phyloP scores from a whole-genome alignment of 2,113 vertebrate genomes.

The Promerops cafer region DNA sequence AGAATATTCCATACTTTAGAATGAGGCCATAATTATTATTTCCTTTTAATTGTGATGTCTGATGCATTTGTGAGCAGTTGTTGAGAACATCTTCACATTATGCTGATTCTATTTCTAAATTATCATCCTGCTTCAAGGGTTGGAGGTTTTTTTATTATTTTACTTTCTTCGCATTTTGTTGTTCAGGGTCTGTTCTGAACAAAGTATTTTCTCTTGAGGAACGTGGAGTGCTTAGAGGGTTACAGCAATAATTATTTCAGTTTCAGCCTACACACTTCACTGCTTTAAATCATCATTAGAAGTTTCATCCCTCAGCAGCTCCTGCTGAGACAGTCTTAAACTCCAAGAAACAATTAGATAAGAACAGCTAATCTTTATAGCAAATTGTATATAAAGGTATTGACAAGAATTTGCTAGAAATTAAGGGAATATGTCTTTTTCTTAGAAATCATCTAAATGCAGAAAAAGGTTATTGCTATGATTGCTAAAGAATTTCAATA shows the following conservation, averaged over 20 bases:
- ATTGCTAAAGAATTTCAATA: background rate
- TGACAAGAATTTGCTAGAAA: slow-evolving; percentile 19
- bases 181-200: slow-evolving; percentile 47
- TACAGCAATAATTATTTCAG: slow-evolving; percentile 64
- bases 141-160: slow-evolving; percentile 1
- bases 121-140: slow-evolving; percentile 30
- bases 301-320: slow-evolving; percentile 62
- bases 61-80: slow-evolving; percentile 55
- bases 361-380: slow-evolving; percentile 37
- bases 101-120: slow-evolving; percentile 37
- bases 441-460: background rate
- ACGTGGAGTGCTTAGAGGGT: slow-evolving; percentile 59
- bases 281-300: slow-evolving; percentile 67
- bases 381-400: background rate
- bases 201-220: slow-evolving; percentile 62
- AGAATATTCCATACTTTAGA: slow-evolving; percentile 60
- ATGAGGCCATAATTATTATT: slow-evolving; percentile 39
- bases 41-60: slow-evolving; percentile 60
- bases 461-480: background rate
- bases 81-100: slow-evolving; percentile 55
- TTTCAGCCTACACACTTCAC: slow-evolving; percentile 66
- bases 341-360: slow-evolving; percentile 44
- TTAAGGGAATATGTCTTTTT: background rate
- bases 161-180: slow-evolving; percentile 55
- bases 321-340: slow-evolving; percentile 55